Evolutionary conservation across 2,888 invertebrate species (phyloP).

Genomic region (Aplocera efformata): DNA sequence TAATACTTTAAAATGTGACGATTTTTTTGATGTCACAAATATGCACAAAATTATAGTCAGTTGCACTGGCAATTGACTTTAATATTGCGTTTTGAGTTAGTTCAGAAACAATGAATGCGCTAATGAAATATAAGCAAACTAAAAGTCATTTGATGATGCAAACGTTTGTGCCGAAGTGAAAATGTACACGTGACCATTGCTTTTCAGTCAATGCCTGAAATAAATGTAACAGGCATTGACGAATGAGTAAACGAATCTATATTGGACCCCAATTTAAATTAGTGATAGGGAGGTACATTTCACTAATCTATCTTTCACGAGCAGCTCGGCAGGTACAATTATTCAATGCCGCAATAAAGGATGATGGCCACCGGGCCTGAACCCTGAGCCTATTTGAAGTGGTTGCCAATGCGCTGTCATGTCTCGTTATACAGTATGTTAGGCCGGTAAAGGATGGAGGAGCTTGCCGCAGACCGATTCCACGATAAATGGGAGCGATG

Average conservation of each 20-base stretch:
- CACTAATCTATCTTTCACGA: conserved; percentile 22
- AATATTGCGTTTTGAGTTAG: no score
- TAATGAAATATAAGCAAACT: neutral
- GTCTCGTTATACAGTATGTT: conserved; percentile 53
- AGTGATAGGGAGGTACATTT: conserved; percentile 16
- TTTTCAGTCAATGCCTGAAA: no score
- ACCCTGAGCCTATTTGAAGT: conserved; percentile 32
- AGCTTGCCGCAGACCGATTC: conserved; percentile 40
- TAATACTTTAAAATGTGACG: no score
- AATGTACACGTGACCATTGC: no score
- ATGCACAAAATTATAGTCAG: no score
- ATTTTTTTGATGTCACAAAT: no score
- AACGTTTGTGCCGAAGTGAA: no score
- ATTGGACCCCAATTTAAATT: conserved; percentile 6
- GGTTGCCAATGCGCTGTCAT: conserved; percentile 43
- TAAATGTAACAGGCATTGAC: conserved; percentile 10
- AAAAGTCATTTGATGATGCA: no score
- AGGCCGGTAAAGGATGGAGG: conserved; percentile 47
- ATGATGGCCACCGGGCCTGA: conserved; percentile 23
- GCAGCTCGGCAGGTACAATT: conserved; percentile 5
- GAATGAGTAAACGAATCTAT: conserved; percentile 7
- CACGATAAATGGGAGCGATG: conserved; percentile 48
- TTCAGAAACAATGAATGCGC: neutral
- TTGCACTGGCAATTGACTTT: no score
- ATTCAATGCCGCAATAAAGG: conserved; percentile 22